phyloP scores from a whole-genome alignment of 92 coral and sea anemone genomes.

The Epizoanthus illoricatus region DNA sequence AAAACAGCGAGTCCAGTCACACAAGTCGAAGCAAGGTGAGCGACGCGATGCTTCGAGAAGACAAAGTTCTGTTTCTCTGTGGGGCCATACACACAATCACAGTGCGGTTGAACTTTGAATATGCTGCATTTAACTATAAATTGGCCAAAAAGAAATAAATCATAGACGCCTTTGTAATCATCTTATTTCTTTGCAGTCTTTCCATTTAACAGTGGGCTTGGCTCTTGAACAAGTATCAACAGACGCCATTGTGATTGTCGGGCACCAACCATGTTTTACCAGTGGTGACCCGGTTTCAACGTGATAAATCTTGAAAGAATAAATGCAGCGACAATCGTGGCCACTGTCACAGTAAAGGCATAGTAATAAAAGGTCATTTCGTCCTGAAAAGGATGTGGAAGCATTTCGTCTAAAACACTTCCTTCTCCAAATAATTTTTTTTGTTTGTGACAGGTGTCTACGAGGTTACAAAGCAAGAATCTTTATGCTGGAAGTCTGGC shows the following conservation, averaged over 20 bases:
- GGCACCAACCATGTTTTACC: slow-evolving; percentile 34
- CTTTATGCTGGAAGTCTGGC: slow-evolving; percentile 29
- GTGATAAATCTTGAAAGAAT: slow-evolving; percentile 81
- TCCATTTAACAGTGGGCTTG: neutral
- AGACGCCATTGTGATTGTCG: neutral
- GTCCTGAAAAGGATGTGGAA: slow-evolving; percentile 67
- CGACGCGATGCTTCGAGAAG: no score
- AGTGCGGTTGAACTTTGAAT: no score
- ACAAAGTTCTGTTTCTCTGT: no score
- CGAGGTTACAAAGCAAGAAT: neutral
- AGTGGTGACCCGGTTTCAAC: slow-evolving; percentile 85
- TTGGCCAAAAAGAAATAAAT: no score
- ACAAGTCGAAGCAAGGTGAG: no score
- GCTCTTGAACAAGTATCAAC: neutral
- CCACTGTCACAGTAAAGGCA: slow-evolving; percentile 73
- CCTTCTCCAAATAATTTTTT: slow-evolving; percentile 34
- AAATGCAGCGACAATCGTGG: slow-evolving; percentile 76
- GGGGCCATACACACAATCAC: no score
- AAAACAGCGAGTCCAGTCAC: no score
- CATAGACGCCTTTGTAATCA: no score
- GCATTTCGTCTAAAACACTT: slow-evolving; percentile 27
- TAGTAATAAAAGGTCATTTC: slow-evolving; percentile 82
- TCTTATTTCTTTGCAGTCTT: neutral
- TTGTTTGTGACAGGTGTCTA: neutral
- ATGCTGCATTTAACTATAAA: no score